Evolutionary conservation across 2,113 vertebrate genomes (phyloP).

Genomic region (Leucosticte australis): DNA sequence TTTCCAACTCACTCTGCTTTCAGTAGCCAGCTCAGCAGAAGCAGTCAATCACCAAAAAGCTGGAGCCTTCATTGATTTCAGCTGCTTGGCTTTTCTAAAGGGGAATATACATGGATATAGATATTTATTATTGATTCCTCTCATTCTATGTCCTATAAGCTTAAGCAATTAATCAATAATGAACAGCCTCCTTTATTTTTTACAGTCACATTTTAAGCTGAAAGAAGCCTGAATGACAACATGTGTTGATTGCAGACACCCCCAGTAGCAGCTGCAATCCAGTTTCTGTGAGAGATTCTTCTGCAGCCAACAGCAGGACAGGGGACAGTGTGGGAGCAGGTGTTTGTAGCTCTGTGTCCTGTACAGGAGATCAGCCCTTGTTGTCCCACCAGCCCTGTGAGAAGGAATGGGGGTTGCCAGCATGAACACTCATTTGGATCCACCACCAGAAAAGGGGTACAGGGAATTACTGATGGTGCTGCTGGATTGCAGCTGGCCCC

Average conservation of each 20-base stretch:
- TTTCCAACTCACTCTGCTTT: background rate
- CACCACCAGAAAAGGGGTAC: background rate
- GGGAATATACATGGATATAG: background rate
- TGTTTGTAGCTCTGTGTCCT: background rate
- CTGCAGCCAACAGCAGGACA: background rate
- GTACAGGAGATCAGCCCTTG: background rate
- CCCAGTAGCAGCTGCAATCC: background rate
- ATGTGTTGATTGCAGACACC: background rate
- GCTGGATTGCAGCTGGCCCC: background rate
- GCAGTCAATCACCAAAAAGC: background rate
- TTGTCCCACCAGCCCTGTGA: background rate
- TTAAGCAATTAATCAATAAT: background rate
- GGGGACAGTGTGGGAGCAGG: background rate
- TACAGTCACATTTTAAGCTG: background rate
- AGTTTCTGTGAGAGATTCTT: background rate
- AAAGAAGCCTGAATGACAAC: background rate
- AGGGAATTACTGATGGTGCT: background rate
- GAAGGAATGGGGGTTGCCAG: background rate
- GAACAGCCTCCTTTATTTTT: background rate
- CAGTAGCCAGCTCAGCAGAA: background rate
- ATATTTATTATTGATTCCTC: background rate
- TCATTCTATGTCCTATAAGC: background rate
- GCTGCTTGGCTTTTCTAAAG: background rate
- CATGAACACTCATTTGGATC: background rate
- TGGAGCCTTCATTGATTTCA: background rate